phyloP scores from a whole-genome alignment of 2,113 vertebrate genomes.

The Psittacus erithacus region DNA sequence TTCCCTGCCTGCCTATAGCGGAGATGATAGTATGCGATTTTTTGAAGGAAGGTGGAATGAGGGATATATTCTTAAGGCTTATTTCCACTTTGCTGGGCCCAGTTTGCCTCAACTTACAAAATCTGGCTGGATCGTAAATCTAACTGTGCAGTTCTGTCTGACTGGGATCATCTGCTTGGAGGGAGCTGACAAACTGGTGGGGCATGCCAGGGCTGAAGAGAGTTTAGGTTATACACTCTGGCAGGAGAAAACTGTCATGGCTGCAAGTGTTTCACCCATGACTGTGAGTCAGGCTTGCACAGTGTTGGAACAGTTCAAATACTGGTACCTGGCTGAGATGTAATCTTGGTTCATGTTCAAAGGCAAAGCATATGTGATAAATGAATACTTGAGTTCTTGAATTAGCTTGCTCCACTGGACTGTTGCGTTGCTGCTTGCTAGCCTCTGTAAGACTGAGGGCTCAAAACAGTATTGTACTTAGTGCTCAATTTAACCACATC shows the following conservation, averaged over 20 bases:
- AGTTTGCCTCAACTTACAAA: not conserved
- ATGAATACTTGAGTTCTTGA: not conserved
- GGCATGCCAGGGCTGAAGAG: not conserved
- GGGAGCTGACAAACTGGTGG: not conserved
- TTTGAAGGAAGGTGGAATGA: not conserved
- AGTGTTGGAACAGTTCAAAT: not conserved
- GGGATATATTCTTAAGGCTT: not conserved
- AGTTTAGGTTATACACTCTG: not conserved
- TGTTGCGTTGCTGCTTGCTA: not conserved
- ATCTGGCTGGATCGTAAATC: not conserved
- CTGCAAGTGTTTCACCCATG: not conserved
- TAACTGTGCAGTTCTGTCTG: not conserved
- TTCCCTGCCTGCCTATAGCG: not conserved
- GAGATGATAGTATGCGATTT: not conserved
- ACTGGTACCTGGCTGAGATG: not conserved
- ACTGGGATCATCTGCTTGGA: not conserved
- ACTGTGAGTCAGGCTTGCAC: rapidly evolving
- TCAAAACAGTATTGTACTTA: not conserved
- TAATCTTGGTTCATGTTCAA: not conserved
- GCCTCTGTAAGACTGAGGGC: not conserved
- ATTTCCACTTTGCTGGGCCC: not conserved
- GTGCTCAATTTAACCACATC: not conserved
- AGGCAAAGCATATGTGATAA: not conserved
- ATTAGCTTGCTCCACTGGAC: not conserved
- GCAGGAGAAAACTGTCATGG: not conserved